A percentile compares a stretch with the other conserved stretches of the same genome.
Evolutionary conservation across 2,888 invertebrate genomes (phyloP).

Genomic region (Nomada fabriciana): DNA sequence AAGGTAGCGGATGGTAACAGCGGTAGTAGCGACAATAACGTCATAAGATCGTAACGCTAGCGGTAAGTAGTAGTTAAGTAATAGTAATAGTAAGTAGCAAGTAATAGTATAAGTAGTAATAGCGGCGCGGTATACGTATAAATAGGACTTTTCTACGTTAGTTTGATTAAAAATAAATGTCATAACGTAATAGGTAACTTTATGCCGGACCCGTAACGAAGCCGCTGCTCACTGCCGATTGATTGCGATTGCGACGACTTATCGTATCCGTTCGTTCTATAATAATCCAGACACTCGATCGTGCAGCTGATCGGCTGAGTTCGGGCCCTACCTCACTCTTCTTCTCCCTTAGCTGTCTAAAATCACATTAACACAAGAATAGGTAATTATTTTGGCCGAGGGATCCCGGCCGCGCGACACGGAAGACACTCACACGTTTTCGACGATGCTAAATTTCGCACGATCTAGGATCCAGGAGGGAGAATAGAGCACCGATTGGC

Average conservation of each 20-base stretch:
- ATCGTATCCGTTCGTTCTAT: not conserved
- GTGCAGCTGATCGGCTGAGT: slow-evolving; percentile 46
- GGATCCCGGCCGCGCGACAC: slow-evolving; percentile 51
- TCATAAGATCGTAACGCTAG: slow-evolving; percentile 63
- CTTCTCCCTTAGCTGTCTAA: slow-evolving; percentile 79
- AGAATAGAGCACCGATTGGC: not conserved
- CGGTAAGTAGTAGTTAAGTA: slow-evolving; percentile 59
- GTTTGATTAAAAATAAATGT: slow-evolving; percentile 80
- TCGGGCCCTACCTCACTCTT: slow-evolving; percentile 67
- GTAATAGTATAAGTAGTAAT: slow-evolving; percentile 68
- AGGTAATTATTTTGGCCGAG: slow-evolving; percentile 63
- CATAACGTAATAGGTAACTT: slow-evolving; percentile 83
- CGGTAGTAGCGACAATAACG: slow-evolving; percentile 55
- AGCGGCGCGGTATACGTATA: slow-evolving; percentile 77
- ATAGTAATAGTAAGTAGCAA: slow-evolving; percentile 67
- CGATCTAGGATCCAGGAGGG: slow-evolving; percentile 11
- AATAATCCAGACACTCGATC: not conserved
- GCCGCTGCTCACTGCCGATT: slow-evolving; percentile 10
- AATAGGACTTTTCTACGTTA: slow-evolving; percentile 79
- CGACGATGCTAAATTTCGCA: slow-evolving; percentile 33
- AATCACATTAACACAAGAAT: slow-evolving; percentile 83
- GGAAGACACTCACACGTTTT: slow-evolving; percentile 54
- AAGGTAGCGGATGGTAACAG: slow-evolving; percentile 68
- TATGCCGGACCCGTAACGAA: slow-evolving; percentile 75
- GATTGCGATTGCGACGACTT: not conserved